A percentile compares a stretch with the other conserved stretches of the same genome.
Evolutionary conservation across 2,797 vertebrate species (phyloP).

Genomic region (Pipistrellus kuhlii): DNA sequence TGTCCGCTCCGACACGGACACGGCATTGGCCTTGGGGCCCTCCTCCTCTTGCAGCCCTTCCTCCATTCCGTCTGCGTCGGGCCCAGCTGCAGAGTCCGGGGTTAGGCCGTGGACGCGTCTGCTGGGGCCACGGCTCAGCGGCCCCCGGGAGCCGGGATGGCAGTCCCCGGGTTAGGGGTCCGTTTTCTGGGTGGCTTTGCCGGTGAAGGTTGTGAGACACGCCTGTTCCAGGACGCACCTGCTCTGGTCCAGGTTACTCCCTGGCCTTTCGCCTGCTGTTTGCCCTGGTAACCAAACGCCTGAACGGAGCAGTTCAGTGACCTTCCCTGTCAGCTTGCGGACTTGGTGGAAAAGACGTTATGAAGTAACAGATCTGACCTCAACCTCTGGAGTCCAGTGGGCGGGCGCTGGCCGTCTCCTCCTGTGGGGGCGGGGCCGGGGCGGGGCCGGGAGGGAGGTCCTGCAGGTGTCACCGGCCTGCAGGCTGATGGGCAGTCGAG

Average conservation of each 20-base stretch:
- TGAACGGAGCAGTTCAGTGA: background rate
- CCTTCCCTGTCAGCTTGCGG: background rate
- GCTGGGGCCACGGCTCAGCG: background rate
- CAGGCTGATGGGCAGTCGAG: background rate
- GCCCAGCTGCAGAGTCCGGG: background rate
- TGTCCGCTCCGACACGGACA: background rate
- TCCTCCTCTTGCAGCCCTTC: fast-evolving
- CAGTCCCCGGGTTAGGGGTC: background rate
- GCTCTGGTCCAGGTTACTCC: background rate
- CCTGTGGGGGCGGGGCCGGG: background rate
- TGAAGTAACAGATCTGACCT: background rate
- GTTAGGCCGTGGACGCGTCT: background rate
- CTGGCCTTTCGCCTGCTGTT: too few species aligned
- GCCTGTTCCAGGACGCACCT: background rate
- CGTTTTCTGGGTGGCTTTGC: background rate
- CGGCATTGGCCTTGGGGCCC: background rate
- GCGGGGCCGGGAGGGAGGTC: fast-evolving
- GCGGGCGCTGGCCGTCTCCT: background rate
- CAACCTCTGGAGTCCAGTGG: fast-evolving
- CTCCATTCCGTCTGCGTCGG: background rate
- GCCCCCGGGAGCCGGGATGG: fast-evolving
- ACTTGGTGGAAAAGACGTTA: background rate
- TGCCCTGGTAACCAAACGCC: background rate
- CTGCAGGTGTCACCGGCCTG: background rate
- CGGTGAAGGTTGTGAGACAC: background rate